A percentile compares a stretch with the other conserved stretches of the same genome.
phyloP scores from a whole-genome alignment of 2,888 invertebrate species.

The Cheilosia pagana region DNA sequence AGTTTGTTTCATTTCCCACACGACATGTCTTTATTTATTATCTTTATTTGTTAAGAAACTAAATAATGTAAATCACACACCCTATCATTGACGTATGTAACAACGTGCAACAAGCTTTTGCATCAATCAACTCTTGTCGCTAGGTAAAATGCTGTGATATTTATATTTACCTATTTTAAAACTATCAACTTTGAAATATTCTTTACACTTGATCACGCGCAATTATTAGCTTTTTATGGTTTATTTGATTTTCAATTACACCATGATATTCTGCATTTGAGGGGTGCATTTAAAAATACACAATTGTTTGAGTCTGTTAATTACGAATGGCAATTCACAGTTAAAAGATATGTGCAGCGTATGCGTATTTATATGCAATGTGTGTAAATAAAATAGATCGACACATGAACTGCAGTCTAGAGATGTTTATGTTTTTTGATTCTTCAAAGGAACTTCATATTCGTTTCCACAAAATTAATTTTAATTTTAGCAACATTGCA shows the following conservation, averaged over 20 bases:
- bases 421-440: slow-evolving; percentile 3
- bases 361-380: no score
- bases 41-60: not conserved
- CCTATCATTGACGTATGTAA: not conserved
- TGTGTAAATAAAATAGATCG: not conserved
- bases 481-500: slow-evolving; percentile 23
- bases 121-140: not conserved
- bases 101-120: not conserved
- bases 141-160: slow-evolving; percentile 13
- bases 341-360: no score
- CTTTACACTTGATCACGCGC: slow-evolving; percentile 21
- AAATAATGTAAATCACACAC: not conserved
- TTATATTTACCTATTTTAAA: slow-evolving; percentile 17
- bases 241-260: slow-evolving; percentile 15
- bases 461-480: not conserved
- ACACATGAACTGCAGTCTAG: not conserved
- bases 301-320: not conserved
- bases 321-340: not conserved
- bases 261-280: slow-evolving; percentile 14
- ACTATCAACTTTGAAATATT: slow-evolving; percentile 18
- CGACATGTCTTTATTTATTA: not conserved
- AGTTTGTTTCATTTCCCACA: not conserved
- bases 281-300: slow-evolving; percentile 2
- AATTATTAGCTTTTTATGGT: not conserved
- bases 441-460: not conserved